Conservation (phyloP, 2,797 vertebrate species). For the Dendrocincla tyrannina region DNA sequence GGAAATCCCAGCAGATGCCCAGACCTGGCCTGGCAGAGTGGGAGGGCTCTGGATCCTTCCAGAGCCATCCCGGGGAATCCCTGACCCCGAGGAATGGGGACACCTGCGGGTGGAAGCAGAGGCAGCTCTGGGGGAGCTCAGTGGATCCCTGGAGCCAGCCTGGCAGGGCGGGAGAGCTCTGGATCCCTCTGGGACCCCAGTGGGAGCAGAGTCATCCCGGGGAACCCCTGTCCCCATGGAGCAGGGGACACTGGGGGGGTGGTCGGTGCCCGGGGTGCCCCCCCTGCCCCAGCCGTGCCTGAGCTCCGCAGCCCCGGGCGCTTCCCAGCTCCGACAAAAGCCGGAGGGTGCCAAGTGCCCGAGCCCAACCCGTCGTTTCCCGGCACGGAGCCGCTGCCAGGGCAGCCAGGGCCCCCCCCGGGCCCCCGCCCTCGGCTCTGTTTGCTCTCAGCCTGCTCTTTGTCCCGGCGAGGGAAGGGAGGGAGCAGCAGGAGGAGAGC, state of each 20-base stretch:
- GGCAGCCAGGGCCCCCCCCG: background rate
- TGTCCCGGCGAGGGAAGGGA: background rate
- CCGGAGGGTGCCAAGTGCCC: background rate
- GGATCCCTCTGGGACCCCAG: too few relatives aligned
- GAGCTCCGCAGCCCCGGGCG: background rate
- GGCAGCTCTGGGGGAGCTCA: too few relatives aligned
- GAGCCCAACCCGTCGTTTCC: background rate
- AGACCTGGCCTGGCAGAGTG: too few relatives aligned
- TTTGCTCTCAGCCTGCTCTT: constrained; percentile 55
- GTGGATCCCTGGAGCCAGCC: background rate
- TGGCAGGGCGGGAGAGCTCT: too few relatives aligned
- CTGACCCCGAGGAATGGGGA: too few relatives aligned
- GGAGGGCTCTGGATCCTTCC: too few relatives aligned
- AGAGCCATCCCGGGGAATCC: too few relatives aligned
- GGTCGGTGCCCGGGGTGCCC: background rate
- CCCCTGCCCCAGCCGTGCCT: background rate
- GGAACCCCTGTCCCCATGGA: too few relatives aligned
- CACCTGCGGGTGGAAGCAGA: too few relatives aligned
- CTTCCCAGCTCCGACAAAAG: background rate
- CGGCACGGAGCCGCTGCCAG: background rate
- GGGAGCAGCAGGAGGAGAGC: background rate
- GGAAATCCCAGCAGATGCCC: background rate
- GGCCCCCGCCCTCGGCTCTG: background rate
- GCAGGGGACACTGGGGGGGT: background rate
- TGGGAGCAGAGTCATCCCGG: too few relatives aligned